Conservation (phyloP, 2,113 vertebrate genomes). For the Scopus umbretta region DNA sequence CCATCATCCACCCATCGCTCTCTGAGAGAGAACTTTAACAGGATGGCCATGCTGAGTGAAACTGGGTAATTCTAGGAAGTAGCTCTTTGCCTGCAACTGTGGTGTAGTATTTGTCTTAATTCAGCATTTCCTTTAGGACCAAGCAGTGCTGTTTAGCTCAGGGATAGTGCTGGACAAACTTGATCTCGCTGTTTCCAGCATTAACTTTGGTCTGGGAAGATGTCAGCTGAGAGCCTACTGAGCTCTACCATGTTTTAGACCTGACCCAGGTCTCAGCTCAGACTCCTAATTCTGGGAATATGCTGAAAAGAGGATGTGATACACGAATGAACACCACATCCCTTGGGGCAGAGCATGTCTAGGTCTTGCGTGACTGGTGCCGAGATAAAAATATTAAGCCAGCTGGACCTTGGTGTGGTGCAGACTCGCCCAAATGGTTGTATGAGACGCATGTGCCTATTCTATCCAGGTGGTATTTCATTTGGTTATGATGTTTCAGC, state of each 20-base stretch:
- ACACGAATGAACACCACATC: rapidly evolving
- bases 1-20: background rate
- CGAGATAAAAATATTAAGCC: background rate
- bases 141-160: background rate
- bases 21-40: background rate
- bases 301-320: background rate
- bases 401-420: background rate
- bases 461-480: background rate
- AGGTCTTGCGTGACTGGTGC: background rate
- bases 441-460: rapidly evolving
- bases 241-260: background rate
- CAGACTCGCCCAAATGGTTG: background rate
- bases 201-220: background rate
- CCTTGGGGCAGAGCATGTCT: background rate
- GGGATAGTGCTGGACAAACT: background rate
- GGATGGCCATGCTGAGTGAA: background rate
- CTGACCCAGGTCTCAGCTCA: background rate
- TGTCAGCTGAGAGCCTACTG: background rate
- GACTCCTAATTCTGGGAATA: background rate
- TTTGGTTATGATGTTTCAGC: background rate
- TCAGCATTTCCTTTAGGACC: background rate
- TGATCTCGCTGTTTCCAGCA: background rate
- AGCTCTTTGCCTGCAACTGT: background rate
- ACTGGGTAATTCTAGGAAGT: background rate
- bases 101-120: background rate